These are phyloP conservation scores for Galeruca laticollis DNA, from an alignment of 2,888 invertebrate species.

Conservation along the genomic window DNA sequence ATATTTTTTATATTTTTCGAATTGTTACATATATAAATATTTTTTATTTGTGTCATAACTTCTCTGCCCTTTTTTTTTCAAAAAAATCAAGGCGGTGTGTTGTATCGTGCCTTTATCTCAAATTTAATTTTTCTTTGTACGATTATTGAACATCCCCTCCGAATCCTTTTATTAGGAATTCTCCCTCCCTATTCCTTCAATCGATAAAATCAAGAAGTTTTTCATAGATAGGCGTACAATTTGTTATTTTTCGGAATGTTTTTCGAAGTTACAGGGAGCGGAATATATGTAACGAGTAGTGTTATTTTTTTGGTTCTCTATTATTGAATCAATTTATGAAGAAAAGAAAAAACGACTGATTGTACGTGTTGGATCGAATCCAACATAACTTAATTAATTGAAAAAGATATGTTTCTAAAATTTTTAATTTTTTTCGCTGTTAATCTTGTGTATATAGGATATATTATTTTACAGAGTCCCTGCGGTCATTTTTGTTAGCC, in stretches of 20 bases:
- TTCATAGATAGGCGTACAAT: neutral
- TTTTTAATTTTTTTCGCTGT: slow-evolving; percentile 56
- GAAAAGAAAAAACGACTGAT: slow-evolving; percentile 56
- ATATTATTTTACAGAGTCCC: slow-evolving; percentile 59
- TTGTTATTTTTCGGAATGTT: slow-evolving; percentile 1
- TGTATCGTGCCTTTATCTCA: slow-evolving; percentile 65
- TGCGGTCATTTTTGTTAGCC: slow-evolving; percentile 67
- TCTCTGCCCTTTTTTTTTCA: slow-evolving; percentile 58
- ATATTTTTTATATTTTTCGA: slow-evolving; percentile 50
- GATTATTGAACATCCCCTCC: slow-evolving; percentile 58
- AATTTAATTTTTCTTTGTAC: slow-evolving; percentile 57
- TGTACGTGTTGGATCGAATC: slow-evolving; percentile 43
- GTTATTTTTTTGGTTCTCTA: slow-evolving; percentile 20
- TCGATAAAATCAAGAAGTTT: neutral
- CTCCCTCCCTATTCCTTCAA: slow-evolving; percentile 31
- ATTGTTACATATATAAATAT: slow-evolving; percentile 48
- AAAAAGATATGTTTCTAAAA: slow-evolving; percentile 52
- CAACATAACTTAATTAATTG: slow-evolving; percentile 53
- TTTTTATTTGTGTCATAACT: slow-evolving; percentile 62
- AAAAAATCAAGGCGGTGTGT: slow-evolving; percentile 57
- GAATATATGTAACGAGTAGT: slow-evolving; percentile 8
- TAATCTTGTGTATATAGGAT: slow-evolving; percentile 57
- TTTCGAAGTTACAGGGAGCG: slow-evolving; percentile 2
- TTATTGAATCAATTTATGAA: slow-evolving; percentile 23
- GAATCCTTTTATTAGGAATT: too few relatives aligned